A percentile compares a stretch with the other conserved stretches of the same genome.
phyloP scores from a whole-genome alignment of 2,888 invertebrate genomes.

The Gnatocerus cornutus region DNA sequence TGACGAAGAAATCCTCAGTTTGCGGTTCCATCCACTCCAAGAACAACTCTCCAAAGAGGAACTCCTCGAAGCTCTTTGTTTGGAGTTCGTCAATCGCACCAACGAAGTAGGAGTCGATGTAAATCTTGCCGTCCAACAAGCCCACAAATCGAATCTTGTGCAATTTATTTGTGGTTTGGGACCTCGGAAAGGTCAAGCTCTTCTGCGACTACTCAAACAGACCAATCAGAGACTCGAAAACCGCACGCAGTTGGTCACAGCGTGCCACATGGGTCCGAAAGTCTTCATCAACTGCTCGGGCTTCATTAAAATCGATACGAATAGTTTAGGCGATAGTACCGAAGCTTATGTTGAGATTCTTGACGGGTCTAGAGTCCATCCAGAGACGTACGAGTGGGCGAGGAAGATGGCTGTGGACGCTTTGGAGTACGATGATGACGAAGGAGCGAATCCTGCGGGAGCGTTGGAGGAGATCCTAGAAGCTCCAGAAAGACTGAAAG shows the following conservation, averaged over 20 bases:
- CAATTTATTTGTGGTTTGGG: conserved; percentile 99
- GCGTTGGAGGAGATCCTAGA: conserved; percentile 98
- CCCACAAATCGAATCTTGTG: conserved; percentile 89
- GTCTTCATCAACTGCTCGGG: conserved; percentile 99
- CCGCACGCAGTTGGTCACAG: conserved; percentile 94
- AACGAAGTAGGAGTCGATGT: conserved; percentile 99
- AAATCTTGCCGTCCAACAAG: conserved; percentile 92
- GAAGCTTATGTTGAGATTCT: conserved; percentile 96
- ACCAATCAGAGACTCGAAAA: conserved; percentile 95
- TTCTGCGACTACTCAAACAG: conserved; percentile 90
- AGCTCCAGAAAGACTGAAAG: conserved; percentile 93
- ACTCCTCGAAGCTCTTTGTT: conserved; percentile 85
- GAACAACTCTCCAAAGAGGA: conserved; percentile 90
- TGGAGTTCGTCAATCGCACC: conserved; percentile 95
- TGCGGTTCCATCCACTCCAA: conserved; percentile 91
- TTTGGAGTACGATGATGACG: conserved; percentile 97
- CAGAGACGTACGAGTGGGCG: conserved; percentile 99
- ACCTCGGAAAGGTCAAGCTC: conserved; percentile 92
- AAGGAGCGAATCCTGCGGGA: conserved; percentile 96
- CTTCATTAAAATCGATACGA: conserved; percentile 98
- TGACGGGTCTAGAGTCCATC: conserved; percentile 98
- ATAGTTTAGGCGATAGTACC: conserved; percentile 93
- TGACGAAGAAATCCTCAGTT: conserved; percentile 96
- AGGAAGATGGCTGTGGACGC: conserved; percentile 99
- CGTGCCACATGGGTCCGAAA: conserved; percentile 95